Evolutionary conservation across 2,888 invertebrate genomes (phyloP).

Genomic region (Poecilobothrus nobilitatus): DNA sequence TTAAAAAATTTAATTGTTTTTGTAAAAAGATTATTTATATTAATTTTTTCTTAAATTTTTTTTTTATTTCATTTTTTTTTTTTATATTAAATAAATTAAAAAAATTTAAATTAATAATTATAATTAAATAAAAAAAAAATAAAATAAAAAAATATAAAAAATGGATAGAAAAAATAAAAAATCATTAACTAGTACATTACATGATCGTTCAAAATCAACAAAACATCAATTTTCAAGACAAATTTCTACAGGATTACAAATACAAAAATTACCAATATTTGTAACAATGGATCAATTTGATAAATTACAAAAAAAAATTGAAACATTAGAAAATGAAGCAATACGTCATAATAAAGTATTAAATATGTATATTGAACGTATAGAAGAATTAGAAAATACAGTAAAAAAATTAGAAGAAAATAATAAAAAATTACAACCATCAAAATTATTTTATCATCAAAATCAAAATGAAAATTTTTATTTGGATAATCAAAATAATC

Average conservation of each 20-base stretch:
- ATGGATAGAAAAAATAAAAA: conserved; percentile 14
- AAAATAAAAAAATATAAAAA: neutral
- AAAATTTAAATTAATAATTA: too few relatives aligned
- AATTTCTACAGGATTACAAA: neutral
- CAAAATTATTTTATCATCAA: too few relatives aligned
- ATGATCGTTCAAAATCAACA: conserved; percentile 8
- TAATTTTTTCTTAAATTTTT: too few relatives aligned
- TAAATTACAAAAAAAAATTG: conserved; percentile 9
- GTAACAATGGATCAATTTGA: conserved; percentile 8
- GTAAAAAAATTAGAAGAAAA: conserved; percentile 4
- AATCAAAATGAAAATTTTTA: too few relatives aligned
- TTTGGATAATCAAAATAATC: too few relatives aligned
- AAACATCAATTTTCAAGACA: neutral
- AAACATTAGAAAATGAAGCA: conserved; percentile 14
- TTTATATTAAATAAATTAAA: too few relatives aligned
- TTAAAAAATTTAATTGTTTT: too few relatives aligned
- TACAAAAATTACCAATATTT: neutral
- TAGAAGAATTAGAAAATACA: conserved; percentile 14
- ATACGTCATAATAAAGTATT: conserved; percentile 15
- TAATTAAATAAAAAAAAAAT: too few relatives aligned
- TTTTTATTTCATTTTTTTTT: too few relatives aligned
- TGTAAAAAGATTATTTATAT: too few relatives aligned
- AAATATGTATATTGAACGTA: conserved; percentile 13
- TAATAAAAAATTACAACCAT: neutral
- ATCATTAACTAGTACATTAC: conserved; percentile 10